Base-by-base conservation (phyloP, 2,888 invertebrate genomes). In the Caenorhabditis zanzibari region DNA sequence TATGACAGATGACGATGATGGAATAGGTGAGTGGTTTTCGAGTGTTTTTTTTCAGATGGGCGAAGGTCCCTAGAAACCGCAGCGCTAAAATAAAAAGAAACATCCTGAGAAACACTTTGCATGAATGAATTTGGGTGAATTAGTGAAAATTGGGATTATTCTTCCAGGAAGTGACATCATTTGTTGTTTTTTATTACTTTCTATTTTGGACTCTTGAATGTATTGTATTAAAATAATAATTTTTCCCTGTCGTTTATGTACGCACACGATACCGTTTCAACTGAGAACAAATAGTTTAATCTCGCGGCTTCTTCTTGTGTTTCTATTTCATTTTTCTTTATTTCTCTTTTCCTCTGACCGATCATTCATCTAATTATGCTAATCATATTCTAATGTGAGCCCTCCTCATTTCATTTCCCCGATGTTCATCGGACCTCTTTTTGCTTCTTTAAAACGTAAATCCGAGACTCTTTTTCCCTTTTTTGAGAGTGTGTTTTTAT, bases 1-100 rank as follows among this genome's bases (percentile, higher is more conserved):
- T 38, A 85, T 86, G 61, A 88, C 82, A 24, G 86, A 87, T 32
- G 89, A 89, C n/a, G 84, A 81, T 49, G 85, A 85, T 56, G 86
- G 79, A 41, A 82, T 88, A 14, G 88, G 88, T 88, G 19, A 47
- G 88, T 86, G 72, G 16, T 7, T 41, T 73, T 47, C n/a, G 24
- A 6, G 49, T 52, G 59, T 32, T 49, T 52, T 35, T 0, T 28
- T 32, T 4, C 22, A 52, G 22, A 66, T 12, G 32, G n/a, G n/a
- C n/a, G n/a, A n/a, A 28, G 32, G 10, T 32, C 22, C 32, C n/a
- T 38, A 38, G 38, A 38, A 38, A 38, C 38, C 10, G 10, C 12
- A 6, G 38, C 38, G 38, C 38, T 12, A n/a, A 28, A 47, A 63
- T 41, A 38, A 41, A 47, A 49, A 49, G 32, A 66, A 66, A 66